Base-by-base conservation (phyloP, 2,113 vertebrate species). In the Heteronetta atricapilla region DNA sequence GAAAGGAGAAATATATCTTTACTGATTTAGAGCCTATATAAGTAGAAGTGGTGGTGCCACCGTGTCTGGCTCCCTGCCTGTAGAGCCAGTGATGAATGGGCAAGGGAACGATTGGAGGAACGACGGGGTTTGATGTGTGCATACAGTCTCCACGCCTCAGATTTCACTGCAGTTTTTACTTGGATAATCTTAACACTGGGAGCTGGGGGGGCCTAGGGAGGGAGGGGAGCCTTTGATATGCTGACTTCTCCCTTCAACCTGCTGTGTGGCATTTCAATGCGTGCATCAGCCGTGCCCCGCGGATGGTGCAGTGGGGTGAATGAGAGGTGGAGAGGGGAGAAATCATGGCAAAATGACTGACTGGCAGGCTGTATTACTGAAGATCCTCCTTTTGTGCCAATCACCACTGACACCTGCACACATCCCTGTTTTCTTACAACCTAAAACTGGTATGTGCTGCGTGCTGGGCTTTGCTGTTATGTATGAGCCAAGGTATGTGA, bases 31-130 rank as follows among this genome's bases (percentile, higher is more conserved):
- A 92, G 88, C 89, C 96, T 95, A 90, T 94, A 91, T 96, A 97
- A 96, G 95, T 96, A 95, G 93, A 95, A 97, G 95, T 94, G 90
- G 86, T 97, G 97, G 97, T 98, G 97, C 97, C 96, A 96, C 95
- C 72, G 26, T 97, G 96, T 97, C 97, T 97, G 96, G 96, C 97
- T 97, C 91, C 89, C 89, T 90, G 97, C 93, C 95, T 97, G 94
- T 91, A 94, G 82, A 93, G 53, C 91, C 52, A 40, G 92, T 96
- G 95, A 94, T 97, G 94, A 96, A 97, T 97, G 97, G 96, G 83
- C 91, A 93, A 68, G 29, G 40, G 88, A 95, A 88, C 62, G 96
- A 94, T 92, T 95, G 92, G 83, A 86, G 87, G 72, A 92, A 50
- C 50, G 82, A 90, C 94, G 91, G 90, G 79, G 93, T 95, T 93